Conservation (phyloP, 53 echinoderm and acorn worm species). For the Echinarachnius parma region DNA sequence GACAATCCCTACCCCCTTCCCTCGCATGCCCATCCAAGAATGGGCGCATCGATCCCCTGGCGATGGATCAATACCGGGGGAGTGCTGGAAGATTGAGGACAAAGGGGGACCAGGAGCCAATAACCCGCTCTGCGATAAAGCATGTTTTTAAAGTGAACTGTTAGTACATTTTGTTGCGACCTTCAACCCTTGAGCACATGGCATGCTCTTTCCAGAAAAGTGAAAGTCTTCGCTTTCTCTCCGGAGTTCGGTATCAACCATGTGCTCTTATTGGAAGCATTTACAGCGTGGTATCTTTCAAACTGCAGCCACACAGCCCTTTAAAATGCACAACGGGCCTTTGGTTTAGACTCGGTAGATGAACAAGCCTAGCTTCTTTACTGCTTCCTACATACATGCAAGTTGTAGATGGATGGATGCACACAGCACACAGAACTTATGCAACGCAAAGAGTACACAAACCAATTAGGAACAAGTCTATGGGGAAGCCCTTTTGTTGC, state of each 20-base stretch:
- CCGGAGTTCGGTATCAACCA: no score
- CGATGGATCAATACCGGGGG: conserved; percentile 17
- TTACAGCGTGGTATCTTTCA: no score
- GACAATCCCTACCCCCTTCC: neutral
- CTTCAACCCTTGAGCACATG: conserved; percentile 16
- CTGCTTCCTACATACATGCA: no score
- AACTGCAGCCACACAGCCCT: no score
- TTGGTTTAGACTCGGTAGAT: no score
- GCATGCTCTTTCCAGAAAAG: no score
- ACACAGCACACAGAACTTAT: no score
- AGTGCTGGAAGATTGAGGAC: conserved; percentile 17
- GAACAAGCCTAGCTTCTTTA: no score
- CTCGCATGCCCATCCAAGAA: conserved; percentile 14
- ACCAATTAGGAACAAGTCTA: neutral
- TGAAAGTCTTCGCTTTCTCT: no score
- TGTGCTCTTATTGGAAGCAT: neutral
- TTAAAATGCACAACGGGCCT: no score
- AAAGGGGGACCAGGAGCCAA: neutral
- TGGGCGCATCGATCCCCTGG: conserved; percentile 1
- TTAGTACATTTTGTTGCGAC: conserved; percentile 1
- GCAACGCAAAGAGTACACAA: conserved; percentile 11
- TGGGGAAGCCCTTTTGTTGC: neutral
- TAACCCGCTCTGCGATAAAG: neutral
- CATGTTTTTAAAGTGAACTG: neutral
- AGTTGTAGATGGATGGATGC: no score